Evolutionary conservation across 2,888 invertebrate genomes (phyloP), one percentile per base, ranked within the genome.

Genomic region (Electrophaes corylata): DNA sequence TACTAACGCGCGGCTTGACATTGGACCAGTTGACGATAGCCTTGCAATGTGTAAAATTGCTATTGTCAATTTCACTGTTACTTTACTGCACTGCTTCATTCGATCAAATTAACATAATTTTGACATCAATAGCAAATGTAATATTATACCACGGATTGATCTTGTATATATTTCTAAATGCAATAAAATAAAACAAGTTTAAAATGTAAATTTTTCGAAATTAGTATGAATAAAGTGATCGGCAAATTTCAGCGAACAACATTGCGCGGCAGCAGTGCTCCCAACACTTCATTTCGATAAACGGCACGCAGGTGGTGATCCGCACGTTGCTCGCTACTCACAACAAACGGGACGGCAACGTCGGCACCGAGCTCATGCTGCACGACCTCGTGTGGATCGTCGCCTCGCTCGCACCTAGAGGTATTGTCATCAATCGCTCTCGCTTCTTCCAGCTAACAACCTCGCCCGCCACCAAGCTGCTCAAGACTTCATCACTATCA

Each of bases 371-470:
- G 73, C 78, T 91, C 62, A 85, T 93, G 71, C 76, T 93, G 69
- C 92, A 93, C 70, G 94, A 94, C 79, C 86, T 93, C 66, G 83
- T 94, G 60, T 94, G 94, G 93, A 91, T 93, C 71, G 81, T 94
- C 66, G 93, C 93, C 76, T 92, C 94, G 69, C 83, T 94, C 63
- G 88, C 93, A 18, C 89, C 92, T 33, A 90, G 84, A 92, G 93
- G 93, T 93, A 86, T 67, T 71, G 54, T 60, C 53, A 57, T 44
- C 45, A 48, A 45, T 2, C 45, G 46, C 41, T 54, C 52, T 43
- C 44, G 31, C 45, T 59, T 78, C 59, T 89, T 91, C 54, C 85
- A 93, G 93, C 85, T 50, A 91, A 88, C 79, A 92, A 91, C 78
- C 71, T 76, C 60, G 66, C 78, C 44, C 76, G 92, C 49, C 87